These are phyloP conservation scores for Diplosoma virens DNA, from an alignment of 23 tunicate genomes.

Conservation along the genomic window DNA sequence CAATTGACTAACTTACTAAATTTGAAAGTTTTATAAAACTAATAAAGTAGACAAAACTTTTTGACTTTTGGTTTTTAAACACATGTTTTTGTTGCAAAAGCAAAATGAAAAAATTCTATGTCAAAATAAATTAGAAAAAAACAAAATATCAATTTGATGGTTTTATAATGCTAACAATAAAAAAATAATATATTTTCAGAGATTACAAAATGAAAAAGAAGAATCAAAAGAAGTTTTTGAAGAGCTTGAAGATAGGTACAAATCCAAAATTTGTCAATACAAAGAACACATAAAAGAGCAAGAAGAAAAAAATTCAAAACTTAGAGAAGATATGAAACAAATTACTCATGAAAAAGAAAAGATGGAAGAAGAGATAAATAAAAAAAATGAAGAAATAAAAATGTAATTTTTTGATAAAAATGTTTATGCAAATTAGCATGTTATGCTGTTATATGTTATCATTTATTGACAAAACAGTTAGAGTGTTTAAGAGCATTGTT, in stretches of 20 bases:
- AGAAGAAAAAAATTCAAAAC: conserved; percentile 6
- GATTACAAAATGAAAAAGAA: conserved; percentile 62
- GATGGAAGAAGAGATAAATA: background rate
- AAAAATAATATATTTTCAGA: conserved; percentile 40
- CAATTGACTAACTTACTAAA: too few relatives aligned
- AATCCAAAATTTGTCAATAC: background rate
- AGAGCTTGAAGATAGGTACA: conserved; percentile 19
- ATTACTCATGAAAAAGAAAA: background rate
- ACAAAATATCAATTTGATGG: too few relatives aligned
- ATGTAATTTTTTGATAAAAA: background rate
- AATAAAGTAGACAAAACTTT: too few relatives aligned
- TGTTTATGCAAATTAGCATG: background rate
- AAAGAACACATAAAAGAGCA: conserved; percentile 5
- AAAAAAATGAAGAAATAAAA: conserved; percentile 38
- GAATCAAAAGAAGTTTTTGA: conserved; percentile 52
- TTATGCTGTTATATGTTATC: too few relatives aligned
- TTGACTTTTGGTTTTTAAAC: too few relatives aligned
- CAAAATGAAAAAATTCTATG: too few relatives aligned
- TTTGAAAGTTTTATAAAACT: too few relatives aligned
- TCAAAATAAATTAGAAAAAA: too few relatives aligned
- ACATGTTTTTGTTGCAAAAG: too few relatives aligned
- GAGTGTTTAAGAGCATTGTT: too few relatives aligned
- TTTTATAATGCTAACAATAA: too few relatives aligned
- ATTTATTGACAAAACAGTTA: too few relatives aligned
- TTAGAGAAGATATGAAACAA: background rate